Base-by-base conservation (phyloP, 2,888 invertebrate species). In the Drosophila silvestris region DNA sequence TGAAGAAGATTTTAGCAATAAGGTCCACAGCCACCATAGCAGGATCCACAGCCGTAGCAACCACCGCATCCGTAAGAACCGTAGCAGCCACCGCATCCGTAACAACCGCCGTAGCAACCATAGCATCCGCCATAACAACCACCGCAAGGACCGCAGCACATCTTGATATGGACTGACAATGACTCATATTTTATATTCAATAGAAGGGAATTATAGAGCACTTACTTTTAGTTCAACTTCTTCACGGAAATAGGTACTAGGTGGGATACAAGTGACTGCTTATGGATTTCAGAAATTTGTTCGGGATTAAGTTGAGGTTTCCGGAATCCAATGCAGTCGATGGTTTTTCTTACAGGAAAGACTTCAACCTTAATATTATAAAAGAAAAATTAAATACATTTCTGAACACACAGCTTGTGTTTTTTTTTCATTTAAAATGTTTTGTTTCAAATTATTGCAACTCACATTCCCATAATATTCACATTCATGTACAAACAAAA, bases 381-480 rank as follows among this genome's bases (percentile, higher is more conserved):
- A 16, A 37, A 5, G 14, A 5, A 19, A 54, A 37, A 37, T 50
- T 16, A 28, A 47, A 50, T 9, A 7, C 35, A 9, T 37, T 41
- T n/a, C 7, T n/a, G 39, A 19, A 1, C 28, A n/a, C 30, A 12
- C 12, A 30, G 0, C 2, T 37, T 16, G 0, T 37, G 0, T 37
- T 16, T 37, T 35, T 1, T 16, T 37, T 6, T 6, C 7, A 37
- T 16, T 16, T 19, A 0, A 28, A 5, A 30, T 16, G 0, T 28
- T 26, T 22, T 32, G 2, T 35, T 33, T 16, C 19, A 12, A 19
- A n/a, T 22, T 22, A 9, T 22, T 19, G 9, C 28, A 22, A 41
- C 70, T 74, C 6, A 74, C 76, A 57, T 41, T 22, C 47, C 51
- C 39, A n/a, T 50, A 52, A 70, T 33, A 9, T 32, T n/a, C 33